These are phyloP conservation scores for Diorhabda sublineata DNA, from an alignment of 1,140 invertebrate genomes.

Conservation along the genomic window DNA sequence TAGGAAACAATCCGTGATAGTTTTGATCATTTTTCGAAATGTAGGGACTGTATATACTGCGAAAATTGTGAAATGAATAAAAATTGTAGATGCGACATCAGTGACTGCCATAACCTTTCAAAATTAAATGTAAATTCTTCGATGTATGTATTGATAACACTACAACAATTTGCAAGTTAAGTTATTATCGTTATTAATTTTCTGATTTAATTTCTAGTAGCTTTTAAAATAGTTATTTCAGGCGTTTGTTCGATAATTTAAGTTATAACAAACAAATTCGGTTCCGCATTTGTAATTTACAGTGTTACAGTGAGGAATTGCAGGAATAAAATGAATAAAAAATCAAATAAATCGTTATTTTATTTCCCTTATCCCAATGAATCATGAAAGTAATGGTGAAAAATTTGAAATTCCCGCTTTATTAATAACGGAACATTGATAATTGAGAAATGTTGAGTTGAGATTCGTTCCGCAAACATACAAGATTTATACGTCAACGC, in stretches of 20 bases:
- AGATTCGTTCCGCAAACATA: not conserved
- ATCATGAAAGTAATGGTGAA: not conserved
- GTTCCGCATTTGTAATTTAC: conserved; percentile 26
- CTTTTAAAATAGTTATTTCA: conserved; percentile 30
- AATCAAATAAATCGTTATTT: conserved; percentile 11
- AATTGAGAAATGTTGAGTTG: not conserved
- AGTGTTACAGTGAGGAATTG: conserved; percentile 31
- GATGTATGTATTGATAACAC: conserved; percentile 19
- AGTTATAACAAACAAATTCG: conserved; percentile 28
- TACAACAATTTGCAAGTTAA: conserved; percentile 25
- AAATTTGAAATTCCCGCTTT: not conserved
- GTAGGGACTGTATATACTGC: no score
- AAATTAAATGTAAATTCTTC: conserved; percentile 15
- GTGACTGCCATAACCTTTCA: conserved; percentile 24
- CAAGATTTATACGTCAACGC: not conserved
- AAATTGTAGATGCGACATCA: conserved; percentile 24
- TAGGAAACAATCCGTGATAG: no score
- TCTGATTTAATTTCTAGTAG: conserved; percentile 34
- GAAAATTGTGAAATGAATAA: conserved; percentile 5
- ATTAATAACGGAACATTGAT: not conserved
- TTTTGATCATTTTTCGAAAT: no score
- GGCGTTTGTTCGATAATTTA: conserved; percentile 29
- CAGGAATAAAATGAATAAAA: conserved; percentile 25
- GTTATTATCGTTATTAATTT: conserved; percentile 24
- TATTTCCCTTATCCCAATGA: not conserved